phyloP scores from a whole-genome alignment of 2,797 vertebrate genomes.

The Channa striata region DNA sequence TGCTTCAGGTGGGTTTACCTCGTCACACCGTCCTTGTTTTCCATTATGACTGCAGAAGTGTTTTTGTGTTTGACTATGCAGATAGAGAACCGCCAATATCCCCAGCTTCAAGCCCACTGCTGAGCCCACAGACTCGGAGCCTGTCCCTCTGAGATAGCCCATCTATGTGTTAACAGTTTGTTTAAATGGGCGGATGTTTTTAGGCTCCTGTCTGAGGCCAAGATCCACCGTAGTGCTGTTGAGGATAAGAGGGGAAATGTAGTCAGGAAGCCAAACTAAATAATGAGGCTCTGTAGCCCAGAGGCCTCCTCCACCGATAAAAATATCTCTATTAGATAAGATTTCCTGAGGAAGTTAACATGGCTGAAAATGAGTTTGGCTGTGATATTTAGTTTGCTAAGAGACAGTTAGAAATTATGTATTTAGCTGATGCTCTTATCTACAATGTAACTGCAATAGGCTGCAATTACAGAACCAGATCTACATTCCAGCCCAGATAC shows the following conservation, averaged over 20 bases:
- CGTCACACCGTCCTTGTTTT: constrained; percentile 40
- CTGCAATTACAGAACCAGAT: constrained; percentile 55
- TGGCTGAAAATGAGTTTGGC: constrained; percentile 75
- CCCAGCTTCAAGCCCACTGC: constrained; percentile 56
- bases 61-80: constrained; percentile 63
- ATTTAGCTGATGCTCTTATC: constrained; percentile 58
- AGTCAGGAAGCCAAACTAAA: constrained; percentile 82
- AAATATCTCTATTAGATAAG: constrained; percentile 77
- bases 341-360: constrained; percentile 78
- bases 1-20: constrained; percentile 37
- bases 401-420: constrained; percentile 60
- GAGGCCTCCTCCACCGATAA: constrained; percentile 68
- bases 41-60: constrained; percentile 56
- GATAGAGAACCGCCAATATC: constrained; percentile 57
- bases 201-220: constrained; percentile 72
- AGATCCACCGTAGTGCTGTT: constrained; percentile 70
- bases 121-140: constrained; percentile 61
- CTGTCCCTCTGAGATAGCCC: constrained; percentile 70
- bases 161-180: constrained; percentile 80
- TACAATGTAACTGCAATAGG: constrained; percentile 38
- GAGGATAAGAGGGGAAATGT: constrained; percentile 78
- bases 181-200: constrained; percentile 81
- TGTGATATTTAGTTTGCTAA: constrained; percentile 71
- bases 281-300: constrained; percentile 73
- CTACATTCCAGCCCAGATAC: constrained; percentile 45